phyloP scores from a whole-genome alignment of 2,113 vertebrate species.

The Symphodus melops region DNA sequence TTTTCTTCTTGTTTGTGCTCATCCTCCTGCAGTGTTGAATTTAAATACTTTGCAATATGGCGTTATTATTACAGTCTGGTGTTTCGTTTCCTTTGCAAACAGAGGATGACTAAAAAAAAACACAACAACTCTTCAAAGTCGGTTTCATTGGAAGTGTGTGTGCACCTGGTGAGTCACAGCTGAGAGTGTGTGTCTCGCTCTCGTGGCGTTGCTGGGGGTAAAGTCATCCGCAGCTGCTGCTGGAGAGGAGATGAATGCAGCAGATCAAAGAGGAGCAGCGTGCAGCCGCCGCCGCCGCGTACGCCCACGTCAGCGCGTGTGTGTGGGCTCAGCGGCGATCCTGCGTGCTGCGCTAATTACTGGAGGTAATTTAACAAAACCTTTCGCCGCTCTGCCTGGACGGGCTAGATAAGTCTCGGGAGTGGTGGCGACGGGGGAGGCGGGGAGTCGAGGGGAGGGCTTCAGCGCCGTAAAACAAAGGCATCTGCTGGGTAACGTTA shows the following conservation, averaged over 20 bases:
- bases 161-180: conserved; percentile 51
- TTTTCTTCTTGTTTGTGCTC: not conserved
- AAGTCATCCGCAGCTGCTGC: conserved; percentile 36
- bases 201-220: conserved; percentile 9
- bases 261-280: conserved; percentile 57
- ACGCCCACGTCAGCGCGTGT: conserved; percentile 12
- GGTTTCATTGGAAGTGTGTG: conserved; percentile 27
- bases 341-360: conserved; percentile 71
- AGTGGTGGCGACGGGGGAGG: conserved; percentile 23
- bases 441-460: not conserved
- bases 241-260: conserved; percentile 38
- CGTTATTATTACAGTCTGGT: not conserved
- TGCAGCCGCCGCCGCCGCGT: conserved; percentile 5
- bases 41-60: not conserved
- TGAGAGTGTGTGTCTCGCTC: conserved; percentile 21
- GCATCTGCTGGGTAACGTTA: conserved; percentile 57
- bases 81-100: conserved; percentile 19
- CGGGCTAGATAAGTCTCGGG: conserved; percentile 73
- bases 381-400: conserved; percentile 68
- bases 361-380: conserved; percentile 70
- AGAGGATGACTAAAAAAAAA: conserved; percentile 3
- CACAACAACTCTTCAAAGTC: conserved; percentile 29
- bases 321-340: conserved; percentile 37
- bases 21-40: not conserved
- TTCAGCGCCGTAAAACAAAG: conserved; percentile 50